A percentile compares a stretch with the other conserved stretches of the same genome.
phyloP scores from a whole-genome alignment of 2,113 vertebrate genomes.

The Pteropus alecto region DNA sequence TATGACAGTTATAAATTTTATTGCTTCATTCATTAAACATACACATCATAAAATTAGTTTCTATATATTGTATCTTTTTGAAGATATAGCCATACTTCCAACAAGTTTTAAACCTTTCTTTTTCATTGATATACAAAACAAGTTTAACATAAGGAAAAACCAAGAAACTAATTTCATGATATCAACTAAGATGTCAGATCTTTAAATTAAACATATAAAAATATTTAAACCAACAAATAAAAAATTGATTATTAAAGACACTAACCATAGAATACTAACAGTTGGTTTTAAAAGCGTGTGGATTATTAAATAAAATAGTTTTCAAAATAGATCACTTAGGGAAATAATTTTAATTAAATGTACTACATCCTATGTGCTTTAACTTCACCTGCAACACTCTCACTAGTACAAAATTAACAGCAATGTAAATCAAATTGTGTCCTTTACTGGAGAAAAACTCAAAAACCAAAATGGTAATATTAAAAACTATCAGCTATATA shows the following conservation, averaged over 20 bases:
- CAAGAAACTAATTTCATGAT: background rate
- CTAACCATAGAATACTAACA: background rate
- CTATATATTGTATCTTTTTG: background rate
- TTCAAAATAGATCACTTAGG: background rate
- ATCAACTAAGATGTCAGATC: background rate
- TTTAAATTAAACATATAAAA: background rate
- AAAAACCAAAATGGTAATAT: background rate
- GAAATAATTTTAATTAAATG: constrained; percentile 23
- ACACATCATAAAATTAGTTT: background rate
- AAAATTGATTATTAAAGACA: constrained; percentile 6
- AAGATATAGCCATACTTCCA: background rate
- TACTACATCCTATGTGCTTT: background rate
- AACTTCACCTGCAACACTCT: background rate
- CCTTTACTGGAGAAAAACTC: background rate
- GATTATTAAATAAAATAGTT: constrained; percentile 10
- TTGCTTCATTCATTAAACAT: constrained; percentile 6
- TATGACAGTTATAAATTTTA: background rate
- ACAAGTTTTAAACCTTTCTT: background rate
- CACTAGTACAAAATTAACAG: background rate
- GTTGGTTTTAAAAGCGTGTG: background rate
- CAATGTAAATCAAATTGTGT: background rate
- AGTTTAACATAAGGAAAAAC: background rate
- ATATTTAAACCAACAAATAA: background rate
- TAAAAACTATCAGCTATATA: background rate
- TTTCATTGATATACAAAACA: background rate